Percentiles rank a stretch among this genome's conserved stretches.
Evolutionary conservation across 2,888 invertebrate species (phyloP).

Genomic region (Ashinkailepas kermadecensis): DNA sequence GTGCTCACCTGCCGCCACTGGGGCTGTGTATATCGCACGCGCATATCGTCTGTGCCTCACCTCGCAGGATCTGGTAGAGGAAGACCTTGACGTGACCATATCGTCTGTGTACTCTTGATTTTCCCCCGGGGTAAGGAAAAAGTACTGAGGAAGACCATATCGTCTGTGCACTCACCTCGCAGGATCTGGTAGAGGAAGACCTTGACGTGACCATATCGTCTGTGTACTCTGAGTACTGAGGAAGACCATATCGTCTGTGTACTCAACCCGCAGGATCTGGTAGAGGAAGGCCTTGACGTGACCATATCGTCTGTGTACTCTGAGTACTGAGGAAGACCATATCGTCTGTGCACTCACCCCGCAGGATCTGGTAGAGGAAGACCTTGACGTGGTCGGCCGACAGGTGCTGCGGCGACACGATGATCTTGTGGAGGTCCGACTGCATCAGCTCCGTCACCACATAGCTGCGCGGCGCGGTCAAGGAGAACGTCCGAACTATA

Average conservation of each 20-base stretch:
- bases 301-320: too few relatives aligned
- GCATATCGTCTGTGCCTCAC: slow-evolving; percentile 48
- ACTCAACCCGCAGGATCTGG: slow-evolving; percentile 94
- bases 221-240: too few relatives aligned
- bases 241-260: too few relatives aligned
- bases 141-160: too few relatives aligned
- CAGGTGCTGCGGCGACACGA: slow-evolving; percentile 97
- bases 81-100: slow-evolving; percentile 99
- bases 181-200: slow-evolving; percentile 99
- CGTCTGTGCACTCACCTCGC: slow-evolving; percentile 61
- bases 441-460: slow-evolving; percentile 99
- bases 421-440: slow-evolving; percentile 99
- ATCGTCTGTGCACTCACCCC: slow-evolving; percentile 64
- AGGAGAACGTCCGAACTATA: not conserved
- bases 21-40: too few relatives aligned
- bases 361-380: slow-evolving; percentile 98
- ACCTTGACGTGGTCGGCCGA: slow-evolving; percentile 99
- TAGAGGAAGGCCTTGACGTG: slow-evolving; percentile 99
- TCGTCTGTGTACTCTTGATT: too few relatives aligned
- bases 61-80: slow-evolving; percentile 98
- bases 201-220: too few relatives aligned
- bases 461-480: slow-evolving; percentile 58
- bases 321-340: too few relatives aligned
- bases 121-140: too few relatives aligned
- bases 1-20: too few relatives aligned